Conservation (phyloP, 2,888 invertebrate genomes). For the Geophilus truncorum region DNA sequence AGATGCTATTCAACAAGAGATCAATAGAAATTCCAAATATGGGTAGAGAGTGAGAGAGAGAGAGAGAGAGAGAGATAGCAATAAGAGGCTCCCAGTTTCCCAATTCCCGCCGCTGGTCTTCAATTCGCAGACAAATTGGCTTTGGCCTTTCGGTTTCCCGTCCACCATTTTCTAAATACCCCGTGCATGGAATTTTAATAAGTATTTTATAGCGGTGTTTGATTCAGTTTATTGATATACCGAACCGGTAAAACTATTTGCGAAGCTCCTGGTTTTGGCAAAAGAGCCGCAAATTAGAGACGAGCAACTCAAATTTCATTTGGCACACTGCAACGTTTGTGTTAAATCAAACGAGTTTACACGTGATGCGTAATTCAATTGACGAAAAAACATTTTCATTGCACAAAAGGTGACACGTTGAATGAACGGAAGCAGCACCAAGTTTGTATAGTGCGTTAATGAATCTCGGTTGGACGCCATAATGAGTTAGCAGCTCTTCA, state of each 20-base stretch:
- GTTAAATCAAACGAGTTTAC: not conserved
- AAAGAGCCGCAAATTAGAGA: no score
- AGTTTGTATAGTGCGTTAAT: not conserved
- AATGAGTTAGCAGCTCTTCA: constrained; percentile 12
- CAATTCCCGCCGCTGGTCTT: not conserved
- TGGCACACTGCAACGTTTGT: not conserved
- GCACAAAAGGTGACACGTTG: not conserved
- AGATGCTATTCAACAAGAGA: not conserved
- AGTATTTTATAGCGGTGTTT: not conserved
- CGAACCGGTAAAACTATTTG: no score
- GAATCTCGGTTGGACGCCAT: constrained; percentile 10
- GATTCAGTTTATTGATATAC: not conserved
- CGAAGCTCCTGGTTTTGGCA: no score
- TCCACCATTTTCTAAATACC: not conserved
- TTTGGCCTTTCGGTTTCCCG: not conserved
- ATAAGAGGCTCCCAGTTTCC: not conserved
- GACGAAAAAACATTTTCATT: not conserved
- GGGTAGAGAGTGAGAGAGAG: not conserved
- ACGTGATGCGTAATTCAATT: not conserved
- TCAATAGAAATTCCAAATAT: constrained; percentile 14
- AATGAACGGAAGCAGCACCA: not conserved
- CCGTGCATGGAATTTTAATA: not conserved
- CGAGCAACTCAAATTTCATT: not conserved
- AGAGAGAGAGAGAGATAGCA: no score
- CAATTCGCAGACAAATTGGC: not conserved